These are phyloP conservation scores for Serilophus lunatus DNA, from an alignment of 2,113 vertebrate species.

Conservation along the genomic window DNA sequence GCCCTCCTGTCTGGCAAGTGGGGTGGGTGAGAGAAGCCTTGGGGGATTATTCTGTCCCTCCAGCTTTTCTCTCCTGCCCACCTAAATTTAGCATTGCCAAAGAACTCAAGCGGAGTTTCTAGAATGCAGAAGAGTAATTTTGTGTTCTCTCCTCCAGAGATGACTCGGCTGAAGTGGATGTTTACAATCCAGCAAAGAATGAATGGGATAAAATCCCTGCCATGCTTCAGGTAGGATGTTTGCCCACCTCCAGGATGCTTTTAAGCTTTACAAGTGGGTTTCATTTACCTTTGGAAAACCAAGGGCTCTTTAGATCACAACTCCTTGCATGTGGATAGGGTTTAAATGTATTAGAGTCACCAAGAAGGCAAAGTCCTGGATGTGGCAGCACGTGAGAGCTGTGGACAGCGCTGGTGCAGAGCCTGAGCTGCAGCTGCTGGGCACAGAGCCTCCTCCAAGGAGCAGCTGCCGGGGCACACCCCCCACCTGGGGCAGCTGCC, in stretches of 20 bases:
- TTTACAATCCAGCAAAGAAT: constrained; percentile 88
- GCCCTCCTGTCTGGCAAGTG: background rate
- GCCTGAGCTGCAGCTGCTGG: background rate
- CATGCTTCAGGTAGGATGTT: constrained; percentile 88
- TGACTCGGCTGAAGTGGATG: constrained; percentile 92
- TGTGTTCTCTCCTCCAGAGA: constrained; percentile 75
- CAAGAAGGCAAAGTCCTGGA: background rate
- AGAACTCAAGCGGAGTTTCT: background rate
- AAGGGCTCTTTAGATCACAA: background rate
- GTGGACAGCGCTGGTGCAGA: background rate
- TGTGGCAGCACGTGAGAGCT: rapidly evolving
- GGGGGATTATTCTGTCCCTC: background rate
- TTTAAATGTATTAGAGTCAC: rapidly evolving
- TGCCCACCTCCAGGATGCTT: rapidly evolving
- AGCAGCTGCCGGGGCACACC: background rate
- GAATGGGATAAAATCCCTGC: constrained; percentile 93
- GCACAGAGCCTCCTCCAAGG: rapidly evolving
- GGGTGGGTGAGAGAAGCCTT: background rate
- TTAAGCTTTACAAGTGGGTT: background rate
- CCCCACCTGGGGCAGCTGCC: rapidly evolving
- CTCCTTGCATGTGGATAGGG: rapidly evolving
- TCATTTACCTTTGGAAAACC: background rate
- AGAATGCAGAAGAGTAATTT: background rate
- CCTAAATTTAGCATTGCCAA: background rate
- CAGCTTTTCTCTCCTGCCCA: background rate